Conservation (phyloP, 2,113 vertebrate species). For the Tragelaphus buxtoni region DNA sequence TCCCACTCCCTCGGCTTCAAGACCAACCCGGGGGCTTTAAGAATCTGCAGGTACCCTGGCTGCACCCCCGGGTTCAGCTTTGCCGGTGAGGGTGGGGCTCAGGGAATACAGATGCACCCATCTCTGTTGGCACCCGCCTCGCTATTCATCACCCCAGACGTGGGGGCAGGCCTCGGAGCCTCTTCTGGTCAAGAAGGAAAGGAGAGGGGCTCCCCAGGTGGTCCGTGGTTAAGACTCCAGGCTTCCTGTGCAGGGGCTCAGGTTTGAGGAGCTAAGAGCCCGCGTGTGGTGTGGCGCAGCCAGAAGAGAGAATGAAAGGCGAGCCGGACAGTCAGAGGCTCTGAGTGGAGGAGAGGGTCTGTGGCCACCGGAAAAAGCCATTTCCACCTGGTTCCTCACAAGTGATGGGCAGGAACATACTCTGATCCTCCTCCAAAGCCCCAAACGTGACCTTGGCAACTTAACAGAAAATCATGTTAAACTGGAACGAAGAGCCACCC, state of each 20-base stretch:
- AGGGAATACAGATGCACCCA: no score
- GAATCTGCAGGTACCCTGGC: not conserved
- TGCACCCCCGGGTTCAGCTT: not conserved
- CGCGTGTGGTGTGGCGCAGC: rapidly evolving
- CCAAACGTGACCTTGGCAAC: not conserved
- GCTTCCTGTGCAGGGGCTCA: not conserved
- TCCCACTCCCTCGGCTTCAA: not conserved
- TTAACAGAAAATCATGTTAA: not conserved
- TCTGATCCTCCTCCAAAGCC: not conserved
- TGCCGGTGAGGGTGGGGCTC: not conserved
- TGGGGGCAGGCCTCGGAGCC: not conserved
- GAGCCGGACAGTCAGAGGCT: not conserved
- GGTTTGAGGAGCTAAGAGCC: not conserved
- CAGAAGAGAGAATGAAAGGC: not conserved
- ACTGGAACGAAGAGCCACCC: not conserved
- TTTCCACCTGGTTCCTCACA: rapidly evolving
- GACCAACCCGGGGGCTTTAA: not conserved
- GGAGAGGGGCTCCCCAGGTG: not conserved
- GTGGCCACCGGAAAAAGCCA: rapidly evolving
- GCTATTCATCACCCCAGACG: not conserved
- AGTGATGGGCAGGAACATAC: not conserved
- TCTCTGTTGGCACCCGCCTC: not conserved
- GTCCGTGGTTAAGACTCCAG: not conserved
- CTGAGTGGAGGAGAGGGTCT: not conserved
- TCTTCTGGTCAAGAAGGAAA: not conserved